Evolutionary conservation across 2,888 invertebrate genomes (phyloP), one percentile per base, ranked within the genome.

Genomic region (Drosophila antonietae): DNA sequence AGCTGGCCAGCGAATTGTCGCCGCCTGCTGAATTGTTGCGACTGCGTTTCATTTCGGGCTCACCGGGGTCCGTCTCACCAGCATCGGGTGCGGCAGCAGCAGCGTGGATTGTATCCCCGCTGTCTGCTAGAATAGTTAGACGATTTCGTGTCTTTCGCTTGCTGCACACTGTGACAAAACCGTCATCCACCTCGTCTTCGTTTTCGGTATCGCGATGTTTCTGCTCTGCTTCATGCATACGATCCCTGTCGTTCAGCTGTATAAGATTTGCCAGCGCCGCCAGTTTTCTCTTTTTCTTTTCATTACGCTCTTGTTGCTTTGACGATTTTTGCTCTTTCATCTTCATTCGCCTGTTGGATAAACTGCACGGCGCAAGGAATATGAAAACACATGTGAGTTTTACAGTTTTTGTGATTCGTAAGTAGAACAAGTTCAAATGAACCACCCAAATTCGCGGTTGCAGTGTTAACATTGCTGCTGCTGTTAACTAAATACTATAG

Each of bases 241-340:
- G 93, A 84, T 95, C 95, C 73, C 93, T 93, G 81, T 95, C 95
- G 89, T 95, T 95, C 61, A 95, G 92, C 91, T 94, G 94, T 43
- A 94, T 93, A 57, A 95, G 92, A 89, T 94, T 94, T 12, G 95
- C 93, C 70, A 95, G 92, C 2, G 95, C 95, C 7, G 94, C 94
- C 90, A 95, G 93, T 92, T 95, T 95, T 89, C 94, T 94, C 88
- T 94, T 94, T 88, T 95, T 95, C 74, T 94, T 95, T 83, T 95
- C 95, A 68, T 93, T 92, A 70, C 95, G 94, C 81, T 93, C 92
- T 67, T 93, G 91, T 83, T 94, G 93, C 88, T 95, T 95, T 37
- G 93, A 83, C 41, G 73, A 57, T 20, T 57, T 60, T 63, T 86
- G 84, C 9, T 86, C 84, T 60, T 86, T 86, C 77, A 87, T 84